Conservation (phyloP, 2,888 invertebrate genomes). For the Catocala sponsa region DNA sequence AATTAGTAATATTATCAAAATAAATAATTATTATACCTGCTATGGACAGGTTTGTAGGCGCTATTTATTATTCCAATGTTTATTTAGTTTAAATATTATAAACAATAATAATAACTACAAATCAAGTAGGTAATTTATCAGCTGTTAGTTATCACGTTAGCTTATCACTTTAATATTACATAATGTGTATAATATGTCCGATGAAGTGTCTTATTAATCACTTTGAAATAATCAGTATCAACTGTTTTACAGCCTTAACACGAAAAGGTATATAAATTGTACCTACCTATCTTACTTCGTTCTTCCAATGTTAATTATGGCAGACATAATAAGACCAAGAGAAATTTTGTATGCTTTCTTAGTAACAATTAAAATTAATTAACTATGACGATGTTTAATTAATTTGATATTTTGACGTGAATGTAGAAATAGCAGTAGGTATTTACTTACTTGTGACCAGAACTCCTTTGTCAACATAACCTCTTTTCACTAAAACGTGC, state of each 20-base stretch:
- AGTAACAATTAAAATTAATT: slow-evolving; percentile 8
- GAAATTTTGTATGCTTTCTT: slow-evolving; percentile 7
- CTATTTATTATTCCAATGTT: slow-evolving; percentile 6
- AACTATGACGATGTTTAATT: too few species aligned
- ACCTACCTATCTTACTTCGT: neutral
- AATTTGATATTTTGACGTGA: too few species aligned
- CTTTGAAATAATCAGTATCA: slow-evolving; percentile 9
- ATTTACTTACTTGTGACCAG: slow-evolving; percentile 68
- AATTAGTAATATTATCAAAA: too few species aligned
- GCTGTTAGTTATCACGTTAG: slow-evolving; percentile 35
- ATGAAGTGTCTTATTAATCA: slow-evolving; percentile 23
- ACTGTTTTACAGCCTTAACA: neutral
- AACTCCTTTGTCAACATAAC: slow-evolving; percentile 81
- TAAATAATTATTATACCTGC: too few species aligned
- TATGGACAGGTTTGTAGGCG: neutral
- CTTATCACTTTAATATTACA: slow-evolving; percentile 19
- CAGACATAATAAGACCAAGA: slow-evolving; percentile 8
- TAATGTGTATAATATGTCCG: slow-evolving; percentile 24
- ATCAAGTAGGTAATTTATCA: slow-evolving; percentile 16
- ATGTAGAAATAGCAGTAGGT: slow-evolving; percentile 10
- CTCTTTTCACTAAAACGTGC: slow-evolving; percentile 55
- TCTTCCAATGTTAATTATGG: slow-evolving; percentile 11
- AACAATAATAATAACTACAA: slow-evolving; percentile 24
- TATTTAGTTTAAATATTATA: slow-evolving; percentile 22
- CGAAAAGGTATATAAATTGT: slow-evolving; percentile 10